Conservation (phyloP, 2,113 vertebrate species). For the Peromyscus leucopus region DNA sequence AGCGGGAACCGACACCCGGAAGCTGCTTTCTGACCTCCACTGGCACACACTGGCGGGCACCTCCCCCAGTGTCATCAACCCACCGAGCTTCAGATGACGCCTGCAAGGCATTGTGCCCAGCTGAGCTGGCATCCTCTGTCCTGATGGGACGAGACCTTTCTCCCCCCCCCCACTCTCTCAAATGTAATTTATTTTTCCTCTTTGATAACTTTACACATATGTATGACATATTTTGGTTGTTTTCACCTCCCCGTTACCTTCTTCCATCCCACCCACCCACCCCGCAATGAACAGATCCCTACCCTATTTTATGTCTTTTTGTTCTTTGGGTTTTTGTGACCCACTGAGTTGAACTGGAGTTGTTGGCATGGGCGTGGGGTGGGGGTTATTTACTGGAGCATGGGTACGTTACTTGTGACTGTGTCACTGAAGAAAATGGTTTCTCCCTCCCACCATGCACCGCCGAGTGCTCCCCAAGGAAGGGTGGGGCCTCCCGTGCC, state of each 20-base stretch:
- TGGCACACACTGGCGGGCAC: neutral
- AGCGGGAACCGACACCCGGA: neutral
- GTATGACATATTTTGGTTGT: neutral
- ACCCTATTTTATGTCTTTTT: neutral
- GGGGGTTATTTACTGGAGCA: neutral
- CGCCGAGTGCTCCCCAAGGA: neutral
- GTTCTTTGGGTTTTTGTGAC: neutral
- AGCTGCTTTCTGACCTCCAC: neutral
- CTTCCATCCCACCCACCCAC: neutral
- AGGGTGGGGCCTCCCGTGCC: neutral
- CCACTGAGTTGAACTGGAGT: neutral
- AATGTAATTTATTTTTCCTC: neutral
- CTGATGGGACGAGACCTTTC: neutral
- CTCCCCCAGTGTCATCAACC: neutral
- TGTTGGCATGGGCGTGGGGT: neutral
- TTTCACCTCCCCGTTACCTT: neutral
- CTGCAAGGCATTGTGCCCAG: neutral
- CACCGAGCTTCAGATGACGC: neutral
- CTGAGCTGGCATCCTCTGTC: neutral
- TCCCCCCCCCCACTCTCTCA: neutral
- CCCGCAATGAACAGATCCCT: no score
- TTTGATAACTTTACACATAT: neutral
- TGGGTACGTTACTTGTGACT: neutral
- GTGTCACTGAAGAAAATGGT: neutral
- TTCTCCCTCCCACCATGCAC: neutral